phyloP scores from a whole-genome alignment of 2,888 invertebrate species.

The Cyclophora albipunctata region DNA sequence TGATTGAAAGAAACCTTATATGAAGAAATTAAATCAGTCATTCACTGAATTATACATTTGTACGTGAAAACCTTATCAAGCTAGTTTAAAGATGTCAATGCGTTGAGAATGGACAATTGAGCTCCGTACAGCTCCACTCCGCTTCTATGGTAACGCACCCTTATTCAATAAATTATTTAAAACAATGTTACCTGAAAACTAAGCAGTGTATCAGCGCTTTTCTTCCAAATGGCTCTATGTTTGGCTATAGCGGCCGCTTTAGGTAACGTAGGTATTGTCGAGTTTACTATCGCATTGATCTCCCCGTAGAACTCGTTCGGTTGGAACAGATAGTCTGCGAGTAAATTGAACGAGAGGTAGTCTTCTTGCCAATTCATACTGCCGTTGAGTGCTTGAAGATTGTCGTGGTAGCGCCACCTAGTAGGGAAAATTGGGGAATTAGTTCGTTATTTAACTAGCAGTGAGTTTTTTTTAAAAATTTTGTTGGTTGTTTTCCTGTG shows the following conservation, averaged over 20 bases:
- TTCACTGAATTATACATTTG: too few relatives aligned
- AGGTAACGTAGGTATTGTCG: constrained; percentile 61
- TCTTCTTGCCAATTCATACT: constrained; percentile 73
- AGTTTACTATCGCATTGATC: constrained; percentile 59
- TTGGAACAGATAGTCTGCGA: constrained; percentile 64
- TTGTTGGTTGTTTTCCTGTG: too few relatives aligned
- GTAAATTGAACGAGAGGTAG: constrained; percentile 56
- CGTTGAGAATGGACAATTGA: too few relatives aligned
- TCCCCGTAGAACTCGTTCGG: constrained; percentile 68
- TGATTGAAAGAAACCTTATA: too few relatives aligned
- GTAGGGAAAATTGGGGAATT: neutral
- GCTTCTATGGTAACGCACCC: too few relatives aligned
- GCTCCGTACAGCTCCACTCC: too few relatives aligned
- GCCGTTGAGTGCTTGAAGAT: constrained; percentile 65
- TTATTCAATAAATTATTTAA: too few relatives aligned
- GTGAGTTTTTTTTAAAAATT: too few relatives aligned
- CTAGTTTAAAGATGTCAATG: too few relatives aligned
- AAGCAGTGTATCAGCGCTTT: constrained; percentile 60
- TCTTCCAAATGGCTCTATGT: constrained; percentile 65
- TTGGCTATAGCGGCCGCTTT: constrained; percentile 60
- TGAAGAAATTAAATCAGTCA: too few relatives aligned
- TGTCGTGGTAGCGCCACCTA: constrained; percentile 72
- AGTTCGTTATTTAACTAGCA: too few relatives aligned
- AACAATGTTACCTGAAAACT: constrained; percentile 54
- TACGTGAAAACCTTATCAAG: too few relatives aligned